Evolutionary conservation across 1,140 invertebrate species (phyloP).

Genomic region (Samia ricini): DNA sequence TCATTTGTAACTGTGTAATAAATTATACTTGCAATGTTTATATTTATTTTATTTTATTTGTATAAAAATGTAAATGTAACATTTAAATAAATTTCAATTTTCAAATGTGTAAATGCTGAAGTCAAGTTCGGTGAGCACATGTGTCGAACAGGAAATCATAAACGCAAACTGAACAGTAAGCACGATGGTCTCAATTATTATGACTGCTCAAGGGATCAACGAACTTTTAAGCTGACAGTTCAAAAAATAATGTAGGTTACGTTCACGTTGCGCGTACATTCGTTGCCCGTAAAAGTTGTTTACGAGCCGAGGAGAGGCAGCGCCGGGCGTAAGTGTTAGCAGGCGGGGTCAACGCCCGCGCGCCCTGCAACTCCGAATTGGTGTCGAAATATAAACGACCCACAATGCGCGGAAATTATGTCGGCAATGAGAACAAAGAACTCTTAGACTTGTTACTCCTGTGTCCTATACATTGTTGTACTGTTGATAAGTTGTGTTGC

Average conservation of each 20-base stretch:
- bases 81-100: background rate
- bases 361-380: conserved; percentile 55
- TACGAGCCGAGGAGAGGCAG: conserved; percentile 54
- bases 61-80: background rate
- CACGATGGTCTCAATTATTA: conserved; percentile 67
- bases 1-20: background rate
- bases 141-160: conserved; percentile 53
- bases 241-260: conserved; percentile 76
- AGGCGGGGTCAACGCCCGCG: conserved; percentile 56
- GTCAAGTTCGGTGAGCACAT: conserved; percentile 29
- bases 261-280: conserved; percentile 72
- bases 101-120: background rate
- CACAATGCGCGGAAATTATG: conserved; percentile 60
- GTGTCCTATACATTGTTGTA: background rate
- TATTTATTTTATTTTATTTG: background rate
- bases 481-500: background rate
- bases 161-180: conserved; percentile 35
- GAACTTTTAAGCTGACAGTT: conserved; percentile 74
- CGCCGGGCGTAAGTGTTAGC: conserved; percentile 48
- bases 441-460: conserved; percentile 14
- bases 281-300: conserved; percentile 70
- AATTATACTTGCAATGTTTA: background rate
- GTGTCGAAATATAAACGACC: conserved; percentile 74
- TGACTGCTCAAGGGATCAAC: conserved; percentile 58
- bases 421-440: conserved; percentile 70